Percentiles rank a stretch among this genome's conserved stretches.
phyloP scores from a whole-genome alignment of 2,113 vertebrate species.

The Phaethornis superciliosus region DNA sequence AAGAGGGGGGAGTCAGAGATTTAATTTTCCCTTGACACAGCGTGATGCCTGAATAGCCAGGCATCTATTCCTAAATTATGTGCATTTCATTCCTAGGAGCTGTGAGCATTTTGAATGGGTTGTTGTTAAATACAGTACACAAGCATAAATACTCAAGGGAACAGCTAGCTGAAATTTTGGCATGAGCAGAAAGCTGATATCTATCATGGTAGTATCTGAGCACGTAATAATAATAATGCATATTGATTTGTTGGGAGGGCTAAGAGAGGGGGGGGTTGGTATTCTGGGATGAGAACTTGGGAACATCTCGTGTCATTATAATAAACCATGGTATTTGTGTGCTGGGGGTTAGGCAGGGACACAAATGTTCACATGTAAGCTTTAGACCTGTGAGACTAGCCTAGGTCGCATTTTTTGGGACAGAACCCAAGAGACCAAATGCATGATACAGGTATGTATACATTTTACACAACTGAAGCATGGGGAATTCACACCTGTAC shows the following conservation, averaged over 20 bases:
- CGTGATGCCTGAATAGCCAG: conserved; percentile 57
- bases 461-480: background rate
- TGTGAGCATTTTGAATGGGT: conserved; percentile 61
- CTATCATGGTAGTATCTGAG: background rate
- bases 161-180: conserved; percentile 53
- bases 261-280: background rate
- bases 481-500: background rate
- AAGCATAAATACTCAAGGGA: conserved; percentile 62
- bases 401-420: background rate
- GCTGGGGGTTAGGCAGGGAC: background rate
- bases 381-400: background rate
- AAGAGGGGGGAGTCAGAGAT: background rate
- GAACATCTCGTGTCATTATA: background rate
- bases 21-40: conserved; percentile 66
- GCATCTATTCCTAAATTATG: conserved; percentile 66
- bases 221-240: conserved; percentile 37
- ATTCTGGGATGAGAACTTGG: background rate
- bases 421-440: background rate
- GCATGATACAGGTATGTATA: background rate
- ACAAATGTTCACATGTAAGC: background rate
- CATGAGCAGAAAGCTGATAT: conserved; percentile 43
- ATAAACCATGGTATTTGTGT: background rate
- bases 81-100: conserved; percentile 66
- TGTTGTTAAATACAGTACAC: conserved; percentile 65
- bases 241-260: conserved; percentile 10